Percentiles rank a stretch among this genome's conserved stretches.
phyloP scores from a whole-genome alignment of 2,113 vertebrate species.

The Neofelis nebulosa region DNA sequence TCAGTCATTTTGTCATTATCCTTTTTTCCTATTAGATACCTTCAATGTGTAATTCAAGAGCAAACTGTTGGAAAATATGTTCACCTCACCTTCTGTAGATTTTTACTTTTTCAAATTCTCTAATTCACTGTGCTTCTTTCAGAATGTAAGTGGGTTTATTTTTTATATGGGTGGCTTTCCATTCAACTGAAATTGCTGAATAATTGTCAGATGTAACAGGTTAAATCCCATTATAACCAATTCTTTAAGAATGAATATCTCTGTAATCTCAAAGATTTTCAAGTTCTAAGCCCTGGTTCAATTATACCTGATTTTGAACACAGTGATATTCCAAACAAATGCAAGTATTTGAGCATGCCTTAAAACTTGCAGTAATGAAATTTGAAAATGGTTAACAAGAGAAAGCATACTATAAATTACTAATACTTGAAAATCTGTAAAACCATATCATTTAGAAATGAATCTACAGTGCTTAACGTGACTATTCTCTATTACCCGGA shows the following conservation, averaged over 20 bases:
- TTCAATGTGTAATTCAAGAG: constrained; percentile 34
- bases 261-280: constrained; percentile 36
- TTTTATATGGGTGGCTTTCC: background rate
- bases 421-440: constrained; percentile 32
- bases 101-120: constrained; percentile 9
- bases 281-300: background rate
- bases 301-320: constrained; percentile 9
- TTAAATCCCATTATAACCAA: constrained; percentile 34
- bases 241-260: background rate
- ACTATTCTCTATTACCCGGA: background rate
- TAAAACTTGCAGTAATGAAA: constrained; percentile 40
- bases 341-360: background rate
- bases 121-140: background rate
- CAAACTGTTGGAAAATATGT: constrained; percentile 14
- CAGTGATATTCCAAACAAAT: background rate
- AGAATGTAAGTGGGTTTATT: background rate
- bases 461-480: background rate
- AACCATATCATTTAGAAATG: constrained; percentile 18
- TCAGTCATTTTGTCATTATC: constrained; percentile 10
- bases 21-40: background rate
- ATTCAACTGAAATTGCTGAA: background rate
- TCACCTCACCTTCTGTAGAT: background rate
- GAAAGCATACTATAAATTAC: background rate
- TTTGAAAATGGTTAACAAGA: constrained; percentile 11
- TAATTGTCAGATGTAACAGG: background rate